phyloP scores from a whole-genome alignment of 2,888 invertebrate genomes.

The Colletes collaris region DNA sequence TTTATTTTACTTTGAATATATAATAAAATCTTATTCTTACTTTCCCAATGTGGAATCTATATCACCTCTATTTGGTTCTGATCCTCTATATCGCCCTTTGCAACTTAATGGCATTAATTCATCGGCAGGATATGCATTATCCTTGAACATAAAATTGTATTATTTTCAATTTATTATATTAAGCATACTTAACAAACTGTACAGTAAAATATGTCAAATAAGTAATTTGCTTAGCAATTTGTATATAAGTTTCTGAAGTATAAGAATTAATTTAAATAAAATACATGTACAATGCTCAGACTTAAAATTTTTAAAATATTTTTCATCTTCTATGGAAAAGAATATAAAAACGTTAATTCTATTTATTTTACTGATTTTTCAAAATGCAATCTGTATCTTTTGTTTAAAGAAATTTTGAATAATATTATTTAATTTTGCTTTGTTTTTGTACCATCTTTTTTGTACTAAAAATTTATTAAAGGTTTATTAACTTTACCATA shows the following conservation, averaged over 20 bases:
- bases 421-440: not conserved
- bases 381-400: not conserved
- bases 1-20: constrained; percentile 1
- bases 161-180: not conserved
- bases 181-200: too few species aligned
- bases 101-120: constrained; percentile 99
- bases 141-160: constrained; percentile 76
- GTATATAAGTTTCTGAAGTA: too few species aligned
- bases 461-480: not conserved
- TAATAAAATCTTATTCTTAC: constrained; percentile 85
- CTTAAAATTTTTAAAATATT: too few species aligned
- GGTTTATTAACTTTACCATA: constrained; percentile 86
- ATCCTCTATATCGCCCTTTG: constrained; percentile 94
- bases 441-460: not conserved
- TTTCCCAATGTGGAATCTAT: constrained; percentile 98
- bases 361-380: not conserved
- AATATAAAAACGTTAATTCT: not conserved
- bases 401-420: not conserved
- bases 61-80: constrained; percentile 96
- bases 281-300: too few species aligned
- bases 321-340: too few species aligned
- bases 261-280: too few species aligned
- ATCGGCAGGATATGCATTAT: constrained; percentile 98
- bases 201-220: not conserved
- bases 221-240: too few species aligned